Base-by-base conservation (phyloP, 35 echinoderm and acorn worm genomes). In the Apostichopus parvimensis region DNA sequence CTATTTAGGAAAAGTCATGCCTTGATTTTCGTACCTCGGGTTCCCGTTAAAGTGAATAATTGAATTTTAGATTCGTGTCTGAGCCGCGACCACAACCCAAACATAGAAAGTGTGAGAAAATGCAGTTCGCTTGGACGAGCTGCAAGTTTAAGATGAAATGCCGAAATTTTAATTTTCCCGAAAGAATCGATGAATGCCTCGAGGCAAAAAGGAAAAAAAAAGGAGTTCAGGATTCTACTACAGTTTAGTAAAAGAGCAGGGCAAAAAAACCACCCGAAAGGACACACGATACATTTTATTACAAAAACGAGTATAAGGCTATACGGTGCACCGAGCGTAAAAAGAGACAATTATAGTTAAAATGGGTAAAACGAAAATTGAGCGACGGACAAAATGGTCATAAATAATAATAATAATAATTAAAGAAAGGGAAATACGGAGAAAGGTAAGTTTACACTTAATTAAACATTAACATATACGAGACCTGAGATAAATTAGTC, bases 41-140 rank as follows among this genome's bases (percentile, higher is more conserved):
- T 82, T 56, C 79, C 45, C 79, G 55, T 82, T 68, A 82, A 82
- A 82, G 55, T 82, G 79, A 82, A 45, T 82, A 82, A 82, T 82
- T 82, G 34, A 82, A 82, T 82, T 82, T 82, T 8, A 68, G 34
- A 82, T 54, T 82, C 79, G 79, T 56, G 79, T 82, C 79, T 82
- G 79, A 56, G 52, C 10, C 34, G 14, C 45, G 79, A 82, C 45
- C 34, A 45, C 25, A 82, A 82, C 53, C 52, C 10, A 82, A 82
- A 82, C 79, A 82, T 82, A 53, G 45, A 82, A 56, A 82, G 79
- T 82, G 79, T 82, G 79, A 82, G 79, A 82, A 55, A 55, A 25
- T 82, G 17, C 79, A 54, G 55, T 82, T 82, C 55, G 79, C 79
- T 54, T 45, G 79, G 79, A 55, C 79, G 52, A 82, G 79, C 79